A percentile compares a stretch with the other conserved stretches of the same genome.
Conservation (phyloP, 2,113 vertebrate genomes). For the Protobothrops flavoviridis region DNA sequence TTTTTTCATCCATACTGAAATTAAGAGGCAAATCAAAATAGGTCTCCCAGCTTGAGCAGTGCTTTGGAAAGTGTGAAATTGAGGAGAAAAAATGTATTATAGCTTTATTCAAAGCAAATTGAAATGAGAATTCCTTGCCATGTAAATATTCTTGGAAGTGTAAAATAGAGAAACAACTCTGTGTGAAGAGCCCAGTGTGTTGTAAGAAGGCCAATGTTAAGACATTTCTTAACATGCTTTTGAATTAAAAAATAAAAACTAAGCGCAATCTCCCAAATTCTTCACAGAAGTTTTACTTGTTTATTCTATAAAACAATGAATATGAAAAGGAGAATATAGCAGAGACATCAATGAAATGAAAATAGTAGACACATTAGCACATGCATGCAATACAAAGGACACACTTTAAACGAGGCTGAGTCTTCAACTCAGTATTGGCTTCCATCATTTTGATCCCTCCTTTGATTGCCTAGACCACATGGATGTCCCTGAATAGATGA, state of each 20-base stretch:
- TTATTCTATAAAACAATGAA: neutral
- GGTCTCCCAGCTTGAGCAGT: neutral
- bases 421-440: neutral
- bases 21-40: neutral
- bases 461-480: neutral
- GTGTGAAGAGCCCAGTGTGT: neutral
- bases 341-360: neutral
- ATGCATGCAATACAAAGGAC: neutral
- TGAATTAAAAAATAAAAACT: neutral
- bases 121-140: neutral
- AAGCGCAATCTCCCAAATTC: neutral
- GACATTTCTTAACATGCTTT: neutral
- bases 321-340: neutral
- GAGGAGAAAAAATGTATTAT: neutral
- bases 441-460: neutral
- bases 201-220: neutral
- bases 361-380: neutral
- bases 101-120: neutral
- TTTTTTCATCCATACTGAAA: neutral
- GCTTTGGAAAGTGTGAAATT: neutral
- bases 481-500: neutral
- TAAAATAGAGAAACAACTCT: neutral
- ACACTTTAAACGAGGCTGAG: neutral
- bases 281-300: neutral
- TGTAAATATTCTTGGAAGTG: neutral